Percentiles rank a stretch among this genome's conserved stretches.
These are phyloP conservation scores for Galeopsomyia nigrocyanea DNA, from an alignment of 2,888 invertebrate species.

Conservation along the genomic window DNA sequence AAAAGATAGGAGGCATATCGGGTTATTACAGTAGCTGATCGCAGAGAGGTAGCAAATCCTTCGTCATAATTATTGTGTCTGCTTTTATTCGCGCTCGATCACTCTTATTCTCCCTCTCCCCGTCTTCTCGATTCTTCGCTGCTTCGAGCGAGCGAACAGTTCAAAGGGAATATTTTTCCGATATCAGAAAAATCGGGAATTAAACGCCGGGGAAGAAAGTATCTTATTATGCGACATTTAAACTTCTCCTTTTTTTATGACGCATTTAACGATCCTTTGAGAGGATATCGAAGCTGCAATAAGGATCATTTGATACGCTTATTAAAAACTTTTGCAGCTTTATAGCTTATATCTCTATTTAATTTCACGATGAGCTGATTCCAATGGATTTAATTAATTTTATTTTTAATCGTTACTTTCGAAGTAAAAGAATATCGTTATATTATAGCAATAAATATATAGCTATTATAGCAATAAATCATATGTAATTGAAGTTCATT, in stretches of 20 bases:
- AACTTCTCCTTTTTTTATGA: slow-evolving; percentile 28
- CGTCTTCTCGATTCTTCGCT: not conserved
- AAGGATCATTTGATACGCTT: not conserved
- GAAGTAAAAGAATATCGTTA: no score
- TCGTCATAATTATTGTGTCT: slow-evolving; percentile 38
- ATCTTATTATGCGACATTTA: slow-evolving; percentile 38
- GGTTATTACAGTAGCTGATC: slow-evolving; percentile 41
- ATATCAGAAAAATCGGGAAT: slow-evolving; percentile 39
- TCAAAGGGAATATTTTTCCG: slow-evolving; percentile 40
- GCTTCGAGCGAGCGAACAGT: not conserved
- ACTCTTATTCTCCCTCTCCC: not conserved
- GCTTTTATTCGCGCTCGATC: slow-evolving; percentile 7
- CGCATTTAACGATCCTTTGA: slow-evolving; percentile 9
- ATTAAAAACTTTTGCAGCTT: not conserved
- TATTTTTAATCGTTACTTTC: no score
- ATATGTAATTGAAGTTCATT: no score
- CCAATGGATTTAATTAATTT: not conserved
- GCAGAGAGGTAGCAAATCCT: slow-evolving; percentile 42
- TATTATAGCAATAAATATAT: no score
- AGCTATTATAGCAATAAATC: no score
- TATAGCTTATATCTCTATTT: not conserved
- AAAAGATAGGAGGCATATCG: not conserved
- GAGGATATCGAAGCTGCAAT: not conserved
- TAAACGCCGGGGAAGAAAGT: slow-evolving; percentile 29
- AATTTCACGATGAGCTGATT: not conserved